Base-by-base conservation (phyloP, 2,888 invertebrate genomes). In the Odontothrips loti region DNA sequence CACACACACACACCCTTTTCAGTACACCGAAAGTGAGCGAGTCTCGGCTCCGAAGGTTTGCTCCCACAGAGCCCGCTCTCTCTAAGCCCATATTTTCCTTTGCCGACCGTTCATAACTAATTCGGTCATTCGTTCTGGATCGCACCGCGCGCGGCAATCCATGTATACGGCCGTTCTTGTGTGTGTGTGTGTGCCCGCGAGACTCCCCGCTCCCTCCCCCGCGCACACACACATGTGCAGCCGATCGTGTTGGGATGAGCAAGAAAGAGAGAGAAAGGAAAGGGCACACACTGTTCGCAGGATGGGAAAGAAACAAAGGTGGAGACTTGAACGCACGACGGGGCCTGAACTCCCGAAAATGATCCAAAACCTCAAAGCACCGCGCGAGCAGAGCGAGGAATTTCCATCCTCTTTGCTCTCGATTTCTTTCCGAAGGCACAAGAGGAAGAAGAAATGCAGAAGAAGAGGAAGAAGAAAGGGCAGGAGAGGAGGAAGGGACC, bases 41-140 rank as follows among this genome's bases (percentile, higher is more conserved):
- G n/a, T n/a, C 20, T 0, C 58, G 58, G 8, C 58, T 17, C 6
- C 51, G 15, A 17, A 58, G 20, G 58, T 15, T 6, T n/a, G 10
- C 51, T 51, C 58, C n/a, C 58, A 58, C 58, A 58, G 20, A 58
- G 34, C 34, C 58, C 68, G 68, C 68, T 75, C 68, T 75, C 68
- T 27, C 68, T 23, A 75, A 75, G 68, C 68, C 27, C 68, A 75
- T 75, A 75, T 75, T 75, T 75, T 75, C 68, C 68, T 75, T 75
- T 75, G 68, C 68, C 27, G 68, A 27, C 68, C 68, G 68, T 27
- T 23, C 68, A 75, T 75, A 75, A 75, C 68, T 75, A 75, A 75
- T 75, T 75, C 68, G 68, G 68, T 27, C 68, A 75, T 75, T 75
- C 68, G 68, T 75, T 75, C 68, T 75, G 68, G 68, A 75, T 27